Percentiles rank a stretch among this genome's conserved stretches.
Conservation (phyloP, 2,113 vertebrate species). For the Lophotis ruficrista region DNA sequence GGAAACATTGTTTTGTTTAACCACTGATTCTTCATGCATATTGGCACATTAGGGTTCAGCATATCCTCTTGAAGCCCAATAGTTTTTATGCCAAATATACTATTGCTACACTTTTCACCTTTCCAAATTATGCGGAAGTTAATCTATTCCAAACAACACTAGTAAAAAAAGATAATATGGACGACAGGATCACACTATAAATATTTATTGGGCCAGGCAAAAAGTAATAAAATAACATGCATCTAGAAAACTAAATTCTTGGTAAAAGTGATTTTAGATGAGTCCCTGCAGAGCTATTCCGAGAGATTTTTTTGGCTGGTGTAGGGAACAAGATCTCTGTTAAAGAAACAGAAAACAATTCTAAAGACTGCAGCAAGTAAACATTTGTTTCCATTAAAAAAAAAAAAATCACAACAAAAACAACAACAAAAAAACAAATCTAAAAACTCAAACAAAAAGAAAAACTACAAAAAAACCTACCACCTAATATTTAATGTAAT, state of each 20-base stretch:
- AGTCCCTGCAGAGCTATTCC: background rate
- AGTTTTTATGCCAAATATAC: background rate
- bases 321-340: background rate
- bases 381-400: background rate
- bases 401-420: background rate
- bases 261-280: background rate
- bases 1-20: background rate
- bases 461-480: rapidly evolving
- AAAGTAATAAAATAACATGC: background rate
- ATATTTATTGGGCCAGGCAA: background rate
- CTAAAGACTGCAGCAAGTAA: background rate
- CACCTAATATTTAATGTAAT: background rate
- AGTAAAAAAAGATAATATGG: background rate
- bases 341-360: background rate
- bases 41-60: background rate
- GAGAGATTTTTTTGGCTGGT: background rate
- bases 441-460: background rate
- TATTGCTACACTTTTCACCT: background rate
- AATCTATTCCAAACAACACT: background rate
- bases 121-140: background rate
- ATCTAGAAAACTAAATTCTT: background rate
- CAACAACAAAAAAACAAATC: background rate
- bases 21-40: background rate
- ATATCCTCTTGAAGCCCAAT: background rate
- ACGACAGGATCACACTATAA: background rate